Evolutionary conservation across 2,888 invertebrate genomes (phyloP).

Genomic region (Melanostoma mellinum): DNA sequence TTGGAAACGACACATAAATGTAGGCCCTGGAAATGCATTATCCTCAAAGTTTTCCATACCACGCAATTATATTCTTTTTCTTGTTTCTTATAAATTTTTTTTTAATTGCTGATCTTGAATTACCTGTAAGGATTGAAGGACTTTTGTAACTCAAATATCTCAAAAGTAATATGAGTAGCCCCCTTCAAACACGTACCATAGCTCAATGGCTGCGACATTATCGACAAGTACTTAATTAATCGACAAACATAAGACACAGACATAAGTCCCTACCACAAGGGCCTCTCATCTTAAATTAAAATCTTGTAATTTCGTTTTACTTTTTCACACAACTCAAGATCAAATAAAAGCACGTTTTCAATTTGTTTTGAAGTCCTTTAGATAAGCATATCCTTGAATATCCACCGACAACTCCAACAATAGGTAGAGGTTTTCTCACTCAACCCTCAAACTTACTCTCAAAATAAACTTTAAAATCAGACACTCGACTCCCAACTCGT

Average conservation of each 20-base stretch:
- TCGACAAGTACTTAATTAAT: slow-evolving; percentile 14
- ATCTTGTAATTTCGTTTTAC: slow-evolving; percentile 1
- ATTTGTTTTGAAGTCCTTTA: slow-evolving; percentile 58
- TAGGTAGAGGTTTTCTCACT: not conserved
- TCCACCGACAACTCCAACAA: slow-evolving; percentile 54
- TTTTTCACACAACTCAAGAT: slow-evolving; percentile 9
- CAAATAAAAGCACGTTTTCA: slow-evolving; percentile 39
- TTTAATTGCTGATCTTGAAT: too few relatives aligned
- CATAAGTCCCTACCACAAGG: slow-evolving; percentile 9
- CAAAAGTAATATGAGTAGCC: slow-evolving; percentile 16
- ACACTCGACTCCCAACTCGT: slow-evolving; percentile 30
- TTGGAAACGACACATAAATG: too few relatives aligned
- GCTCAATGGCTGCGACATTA: not conserved
- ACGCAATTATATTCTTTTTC: too few relatives aligned
- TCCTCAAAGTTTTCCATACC: too few relatives aligned
- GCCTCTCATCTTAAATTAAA: slow-evolving; percentile 57
- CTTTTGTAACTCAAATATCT: not conserved
- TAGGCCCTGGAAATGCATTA: too few relatives aligned
- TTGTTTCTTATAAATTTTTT: too few relatives aligned
- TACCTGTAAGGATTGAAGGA: too few relatives aligned
- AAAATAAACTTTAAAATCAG: slow-evolving; percentile 59
- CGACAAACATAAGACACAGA: slow-evolving; percentile 1
- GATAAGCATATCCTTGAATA: slow-evolving; percentile 67
- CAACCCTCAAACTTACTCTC: not conserved
- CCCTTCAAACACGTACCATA: not conserved